A percentile compares a stretch with the other conserved stretches of the same genome.
Conservation (phyloP, 1,140 invertebrate genomes). For the Palaemon carinicauda region DNA sequence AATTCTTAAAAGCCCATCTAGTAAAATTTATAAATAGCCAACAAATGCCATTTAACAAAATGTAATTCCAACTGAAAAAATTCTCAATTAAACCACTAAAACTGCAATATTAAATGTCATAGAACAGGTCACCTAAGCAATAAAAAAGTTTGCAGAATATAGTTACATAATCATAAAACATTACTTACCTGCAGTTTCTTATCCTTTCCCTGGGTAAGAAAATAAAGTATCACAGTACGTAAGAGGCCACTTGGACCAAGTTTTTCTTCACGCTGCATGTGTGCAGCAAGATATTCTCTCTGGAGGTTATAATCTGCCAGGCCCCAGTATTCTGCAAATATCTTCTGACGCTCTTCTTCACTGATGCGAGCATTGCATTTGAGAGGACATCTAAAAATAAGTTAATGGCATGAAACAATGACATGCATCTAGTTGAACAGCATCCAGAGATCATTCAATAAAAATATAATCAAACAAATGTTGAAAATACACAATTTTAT, state of each 20-base stretch:
- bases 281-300: slow-evolving; percentile 54
- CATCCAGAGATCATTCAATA: neutral
- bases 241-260: slow-evolving; percentile 52
- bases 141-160: too few relatives aligned
- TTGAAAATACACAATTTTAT: too few relatives aligned
- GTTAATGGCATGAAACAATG: neutral
- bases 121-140: too few relatives aligned
- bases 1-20: too few relatives aligned
- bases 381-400: slow-evolving; percentile 35
- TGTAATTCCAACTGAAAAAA: too few relatives aligned
- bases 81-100: too few relatives aligned
- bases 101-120: too few relatives aligned
- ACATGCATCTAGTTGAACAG: neutral
- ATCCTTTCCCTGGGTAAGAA: slow-evolving; percentile 40
- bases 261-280: slow-evolving; percentile 58
- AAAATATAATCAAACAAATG: too few relatives aligned
- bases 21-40: too few relatives aligned
- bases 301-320: slow-evolving; percentile 57
- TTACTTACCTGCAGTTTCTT: slow-evolving; percentile 52
- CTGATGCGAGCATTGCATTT: slow-evolving; percentile 53
- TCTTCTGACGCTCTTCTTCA: slow-evolving; percentile 41
- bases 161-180: neutral
- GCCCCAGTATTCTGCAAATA: slow-evolving; percentile 59
- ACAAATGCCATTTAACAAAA: too few relatives aligned
- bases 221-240: slow-evolving; percentile 57